phyloP scores from a whole-genome alignment of 2,888 invertebrate species.

The Petrolisthes cinctipes region DNA sequence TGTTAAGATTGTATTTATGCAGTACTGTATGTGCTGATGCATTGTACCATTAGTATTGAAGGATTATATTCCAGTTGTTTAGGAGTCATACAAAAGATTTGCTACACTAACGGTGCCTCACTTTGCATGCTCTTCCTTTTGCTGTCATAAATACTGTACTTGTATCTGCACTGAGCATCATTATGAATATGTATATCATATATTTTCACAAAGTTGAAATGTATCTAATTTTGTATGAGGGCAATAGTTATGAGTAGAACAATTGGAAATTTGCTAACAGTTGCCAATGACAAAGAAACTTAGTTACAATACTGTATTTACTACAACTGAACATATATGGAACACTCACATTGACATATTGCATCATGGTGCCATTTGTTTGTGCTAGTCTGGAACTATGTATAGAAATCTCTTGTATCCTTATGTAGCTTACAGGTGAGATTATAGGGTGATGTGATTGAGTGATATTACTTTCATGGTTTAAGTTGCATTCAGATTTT shows the following conservation, averaged over 20 bases:
- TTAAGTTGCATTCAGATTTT: too few species aligned
- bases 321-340: too few species aligned
- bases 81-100: background rate
- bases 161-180: background rate
- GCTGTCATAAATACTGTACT: background rate
- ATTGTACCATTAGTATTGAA: background rate
- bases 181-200: conserved; percentile 13
- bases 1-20: conserved; percentile 1
- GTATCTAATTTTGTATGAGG: background rate
- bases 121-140: conserved; percentile 11
- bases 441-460: too few species aligned
- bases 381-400: background rate
- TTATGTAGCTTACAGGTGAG: background rate
- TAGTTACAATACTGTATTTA: too few species aligned
- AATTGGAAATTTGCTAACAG: background rate
- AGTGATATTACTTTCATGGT: too few species aligned
- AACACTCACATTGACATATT: background rate
- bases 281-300: background rate
- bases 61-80: background rate
- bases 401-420: conserved; percentile 4
- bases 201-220: background rate
- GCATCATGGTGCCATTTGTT: background rate
- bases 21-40: background rate
- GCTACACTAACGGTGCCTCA: conserved; percentile 13
- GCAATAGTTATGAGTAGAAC: background rate